Base-by-base conservation (phyloP, 37 sponge, comb jelly and placozoan genomes). In the Crambe crambe region DNA sequence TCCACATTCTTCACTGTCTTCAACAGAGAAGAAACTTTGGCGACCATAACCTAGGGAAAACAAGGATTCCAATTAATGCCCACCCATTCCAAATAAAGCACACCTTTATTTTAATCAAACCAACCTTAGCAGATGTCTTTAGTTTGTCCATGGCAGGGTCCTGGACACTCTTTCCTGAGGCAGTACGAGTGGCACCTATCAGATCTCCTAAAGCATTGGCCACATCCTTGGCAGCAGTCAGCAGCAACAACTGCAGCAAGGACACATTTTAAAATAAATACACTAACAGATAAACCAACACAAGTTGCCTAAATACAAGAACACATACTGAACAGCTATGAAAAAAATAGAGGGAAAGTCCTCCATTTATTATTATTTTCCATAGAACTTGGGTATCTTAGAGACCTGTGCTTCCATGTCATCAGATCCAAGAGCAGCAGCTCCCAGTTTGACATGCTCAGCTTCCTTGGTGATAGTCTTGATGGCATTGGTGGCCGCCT, bases 1-100 rank as follows among this genome's bases (percentile, higher is more conserved):
- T 95, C 99, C 34, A 93, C 99, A 73, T 91, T 93, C 83, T 91
- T 95, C 41, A 98, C 92, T 5, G 96, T 98, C 89, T 98, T 95
- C 88, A 98, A 41, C 60, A 98, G 72, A n/a, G 94, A 86, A 10
- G 90, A 76, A 44, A 95, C 93, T 58, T 80, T 83, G 37, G 87
- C 64, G 36, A 92, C 93, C 96, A 95, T 92, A 5, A 21, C 54
- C 94, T 93, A 62, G 2, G 43, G 29, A 9, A 72, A 27, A 37
- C 39, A 4, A 23, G 6, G 15, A 29, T 62, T 30, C 32, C 39
- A 37, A 36, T 10, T 32, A 68, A 10, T 21, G 36, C 32, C 3
- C 22, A 68, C 70, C 30, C 12, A 36, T 21, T 37, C 12, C 70
- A 30, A 31, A 37, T 8, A 37, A 30, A 31, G 4, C 39, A 68